phyloP scores from a whole-genome alignment of 2,113 vertebrate genomes.

The Oxygymnocypris stewartii region DNA sequence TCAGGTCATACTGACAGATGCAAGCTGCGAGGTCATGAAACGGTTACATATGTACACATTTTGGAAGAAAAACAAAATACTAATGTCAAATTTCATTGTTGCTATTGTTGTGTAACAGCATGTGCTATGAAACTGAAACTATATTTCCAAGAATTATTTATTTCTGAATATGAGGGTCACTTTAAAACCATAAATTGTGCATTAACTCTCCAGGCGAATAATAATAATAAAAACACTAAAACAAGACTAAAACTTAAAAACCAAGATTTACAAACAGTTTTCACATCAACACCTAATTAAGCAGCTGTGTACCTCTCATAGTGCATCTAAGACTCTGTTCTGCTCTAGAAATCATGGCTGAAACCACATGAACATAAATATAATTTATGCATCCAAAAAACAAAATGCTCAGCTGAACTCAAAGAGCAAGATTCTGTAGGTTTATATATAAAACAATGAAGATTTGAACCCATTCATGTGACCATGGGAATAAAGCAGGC shows the following conservation, averaged over 20 bases:
- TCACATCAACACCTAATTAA: conserved; percentile 2
- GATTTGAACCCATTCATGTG: not conserved
- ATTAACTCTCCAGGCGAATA: not conserved
- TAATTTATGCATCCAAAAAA: conserved; percentile 25
- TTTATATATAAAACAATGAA: not conserved
- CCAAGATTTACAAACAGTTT: conserved; percentile 16
- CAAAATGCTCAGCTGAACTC: not conserved
- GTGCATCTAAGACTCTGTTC: conserved; percentile 24
- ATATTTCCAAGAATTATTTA: not conserved
- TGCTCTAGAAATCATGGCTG: not conserved
- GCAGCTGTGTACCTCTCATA: conserved; percentile 18
- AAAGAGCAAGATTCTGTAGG: not conserved
- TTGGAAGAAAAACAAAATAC: not conserved
- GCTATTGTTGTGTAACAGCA: not conserved
- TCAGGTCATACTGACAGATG: conserved; percentile 42
- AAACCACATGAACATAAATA: not conserved
- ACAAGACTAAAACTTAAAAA: conserved; percentile 14
- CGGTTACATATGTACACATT: conserved; percentile 64
- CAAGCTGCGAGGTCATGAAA: conserved; percentile 59
- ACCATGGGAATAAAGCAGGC: conserved; percentile 31
- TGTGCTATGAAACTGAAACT: not conserved
- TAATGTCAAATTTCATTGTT: conserved; percentile 1
- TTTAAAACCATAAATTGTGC: not conserved
- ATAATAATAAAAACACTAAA: not conserved
- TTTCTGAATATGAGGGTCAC: not conserved